Conservation (phyloP, 2,888 invertebrate genomes). For the Dromius quadrimaculatus region DNA sequence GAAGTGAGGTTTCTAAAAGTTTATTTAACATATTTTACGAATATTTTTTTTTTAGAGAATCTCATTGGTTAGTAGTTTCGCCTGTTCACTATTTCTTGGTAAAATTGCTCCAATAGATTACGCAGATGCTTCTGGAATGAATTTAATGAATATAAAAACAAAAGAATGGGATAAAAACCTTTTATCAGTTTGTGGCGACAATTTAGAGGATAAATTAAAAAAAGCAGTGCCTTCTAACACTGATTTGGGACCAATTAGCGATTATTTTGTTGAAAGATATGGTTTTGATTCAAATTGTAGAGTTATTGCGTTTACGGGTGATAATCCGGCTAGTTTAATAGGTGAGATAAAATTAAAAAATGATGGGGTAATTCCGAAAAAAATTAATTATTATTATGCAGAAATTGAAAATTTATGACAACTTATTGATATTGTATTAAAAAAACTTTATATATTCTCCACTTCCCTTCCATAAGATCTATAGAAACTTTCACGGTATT, state of each 20-base stretch:
- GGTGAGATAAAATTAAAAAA: constrained; percentile 67
- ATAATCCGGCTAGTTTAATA: constrained; percentile 90
- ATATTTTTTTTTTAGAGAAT: constrained; percentile 75
- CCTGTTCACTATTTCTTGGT: constrained; percentile 88
- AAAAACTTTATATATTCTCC: too few species aligned
- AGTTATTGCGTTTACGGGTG: constrained; percentile 93
- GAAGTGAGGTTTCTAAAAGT: constrained; percentile 69
- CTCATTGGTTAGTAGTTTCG: constrained; percentile 93
- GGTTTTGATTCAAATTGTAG: constrained; percentile 84
- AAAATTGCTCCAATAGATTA: constrained; percentile 90
- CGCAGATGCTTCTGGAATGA: constrained; percentile 97
- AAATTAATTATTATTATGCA: too few species aligned
- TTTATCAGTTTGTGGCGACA: constrained; percentile 82
- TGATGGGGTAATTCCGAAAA: neutral
- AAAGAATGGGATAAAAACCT: constrained; percentile 83
- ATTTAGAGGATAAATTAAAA: constrained; percentile 80
- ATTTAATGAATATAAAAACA: constrained; percentile 84
- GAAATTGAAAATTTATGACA: too few species aligned
- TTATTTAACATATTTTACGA: too few species aligned
- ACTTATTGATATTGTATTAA: too few species aligned
- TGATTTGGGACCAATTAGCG: constrained; percentile 78
- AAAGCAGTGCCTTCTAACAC: constrained; percentile 78
- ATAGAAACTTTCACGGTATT: too few species aligned
- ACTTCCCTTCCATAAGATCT: too few species aligned
- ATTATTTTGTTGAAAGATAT: constrained; percentile 88